Conservation (phyloP, 2,888 invertebrate genomes). For the Ormyrus pomaceus region DNA sequence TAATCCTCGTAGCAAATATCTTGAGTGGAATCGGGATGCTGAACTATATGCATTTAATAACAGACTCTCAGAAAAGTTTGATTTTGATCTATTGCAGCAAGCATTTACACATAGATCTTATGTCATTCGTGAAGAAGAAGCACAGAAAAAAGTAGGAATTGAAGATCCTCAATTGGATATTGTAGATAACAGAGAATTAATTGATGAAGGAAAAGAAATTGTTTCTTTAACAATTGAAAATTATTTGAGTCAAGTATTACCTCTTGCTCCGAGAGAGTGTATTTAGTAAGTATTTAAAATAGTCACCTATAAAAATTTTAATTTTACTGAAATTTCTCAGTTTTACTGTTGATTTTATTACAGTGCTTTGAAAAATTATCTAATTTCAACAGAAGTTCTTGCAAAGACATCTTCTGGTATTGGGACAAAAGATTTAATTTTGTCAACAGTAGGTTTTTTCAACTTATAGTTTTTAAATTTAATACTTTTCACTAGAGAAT, state of each 20-base stretch:
- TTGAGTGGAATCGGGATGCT: slow-evolving; percentile 93
- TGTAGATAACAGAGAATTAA: slow-evolving; percentile 83
- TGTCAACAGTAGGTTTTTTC: slow-evolving; percentile 81
- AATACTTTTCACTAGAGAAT: slow-evolving; percentile 20
- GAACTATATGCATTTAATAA: slow-evolving; percentile 93
- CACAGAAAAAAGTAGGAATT: slow-evolving; percentile 84
- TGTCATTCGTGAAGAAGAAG: slow-evolving; percentile 83
- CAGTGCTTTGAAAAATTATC: slow-evolving; percentile 80
- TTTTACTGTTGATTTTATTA: slow-evolving; percentile 51
- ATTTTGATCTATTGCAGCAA: slow-evolving; percentile 81
- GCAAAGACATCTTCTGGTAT: slow-evolving; percentile 85
- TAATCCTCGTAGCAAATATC: slow-evolving; percentile 78
- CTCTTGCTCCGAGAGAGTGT: slow-evolving; percentile 86
- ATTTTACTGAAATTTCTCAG: no score
- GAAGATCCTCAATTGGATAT: slow-evolving; percentile 78
- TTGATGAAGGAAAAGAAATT: slow-evolving; percentile 82
- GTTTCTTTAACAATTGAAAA: slow-evolving; percentile 81
- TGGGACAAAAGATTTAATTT: slow-evolving; percentile 89
- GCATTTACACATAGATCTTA: slow-evolving; percentile 91
- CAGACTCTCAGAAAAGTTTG: slow-evolving; percentile 89
- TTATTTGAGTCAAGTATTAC: slow-evolving; percentile 83
- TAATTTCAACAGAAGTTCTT: slow-evolving; percentile 82
- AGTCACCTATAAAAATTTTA: no score
- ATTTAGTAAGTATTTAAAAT: slow-evolving; percentile 76
- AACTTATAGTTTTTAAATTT: slow-evolving; percentile 4